Percentiles rank a stretch among this genome's conserved stretches.
Conservation (phyloP, 2,113 vertebrate genomes). For the Aramus guarauna region DNA sequence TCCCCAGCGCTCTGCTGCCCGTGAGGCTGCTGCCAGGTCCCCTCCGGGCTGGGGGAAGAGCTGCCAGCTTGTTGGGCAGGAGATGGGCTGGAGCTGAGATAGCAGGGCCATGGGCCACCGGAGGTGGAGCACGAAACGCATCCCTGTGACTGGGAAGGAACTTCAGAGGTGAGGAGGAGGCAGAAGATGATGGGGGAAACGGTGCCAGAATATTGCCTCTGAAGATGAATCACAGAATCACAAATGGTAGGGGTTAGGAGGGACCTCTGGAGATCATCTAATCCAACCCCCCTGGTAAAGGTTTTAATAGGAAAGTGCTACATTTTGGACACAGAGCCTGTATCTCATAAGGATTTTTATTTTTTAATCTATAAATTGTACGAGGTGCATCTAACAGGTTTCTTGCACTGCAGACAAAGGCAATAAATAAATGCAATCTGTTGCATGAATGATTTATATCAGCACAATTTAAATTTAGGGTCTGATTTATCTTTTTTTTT, state of each 20-base stretch:
- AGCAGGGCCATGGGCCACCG: not conserved
- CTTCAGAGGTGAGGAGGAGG: not conserved
- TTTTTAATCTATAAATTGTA: slow-evolving; percentile 41
- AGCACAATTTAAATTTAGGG: slow-evolving; percentile 40
- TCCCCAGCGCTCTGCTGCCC: not conserved
- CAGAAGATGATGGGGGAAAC: not conserved
- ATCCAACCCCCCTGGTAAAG: not conserved
- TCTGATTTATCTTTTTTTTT: not conserved
- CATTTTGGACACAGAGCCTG: slow-evolving; percentile 16
- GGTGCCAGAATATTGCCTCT: not conserved
- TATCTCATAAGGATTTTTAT: slow-evolving; percentile 1
- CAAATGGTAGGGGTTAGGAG: too few relatives aligned
- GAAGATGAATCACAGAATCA: not conserved
- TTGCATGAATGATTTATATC: slow-evolving; percentile 48
- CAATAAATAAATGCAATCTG: slow-evolving; percentile 56
- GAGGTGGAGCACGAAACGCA: not conserved
- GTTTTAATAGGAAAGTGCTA: not conserved
- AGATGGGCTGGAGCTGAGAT: not conserved
- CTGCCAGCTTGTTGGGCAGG: not conserved
- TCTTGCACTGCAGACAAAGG: not conserved
- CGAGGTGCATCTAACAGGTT: not conserved
- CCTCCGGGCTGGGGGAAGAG: not conserved
- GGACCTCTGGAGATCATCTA: too few relatives aligned
- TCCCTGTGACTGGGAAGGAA: not conserved
- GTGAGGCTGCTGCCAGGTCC: not conserved